Percentiles rank a stretch among this genome's conserved stretches.
These are phyloP conservation scores for Calephelis nemesis DNA, from an alignment of 1,140 invertebrate genomes.

Conservation along the genomic window DNA sequence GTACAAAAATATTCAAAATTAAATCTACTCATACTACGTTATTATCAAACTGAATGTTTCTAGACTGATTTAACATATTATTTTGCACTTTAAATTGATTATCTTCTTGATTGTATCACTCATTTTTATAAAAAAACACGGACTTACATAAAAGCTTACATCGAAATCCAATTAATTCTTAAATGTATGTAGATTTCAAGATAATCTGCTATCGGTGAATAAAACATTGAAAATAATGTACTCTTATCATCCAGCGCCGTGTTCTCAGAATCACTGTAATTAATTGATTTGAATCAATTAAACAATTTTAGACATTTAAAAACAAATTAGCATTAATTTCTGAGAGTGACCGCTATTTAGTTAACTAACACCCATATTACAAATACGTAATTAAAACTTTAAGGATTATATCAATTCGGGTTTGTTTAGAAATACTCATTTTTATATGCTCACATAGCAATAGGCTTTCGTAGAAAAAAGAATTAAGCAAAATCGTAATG, in stretches of 20 bases:
- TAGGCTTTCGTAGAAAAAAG: no score
- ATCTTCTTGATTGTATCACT: constrained; percentile 13
- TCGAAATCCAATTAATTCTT: constrained; percentile 15
- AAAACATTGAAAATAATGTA: constrained; percentile 11
- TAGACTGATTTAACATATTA: background rate
- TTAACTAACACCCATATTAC: no score
- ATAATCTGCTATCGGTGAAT: background rate
- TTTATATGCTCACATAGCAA: no score
- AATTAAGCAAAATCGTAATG: no score
- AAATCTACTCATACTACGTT: no score
- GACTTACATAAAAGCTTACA: constrained; percentile 23
- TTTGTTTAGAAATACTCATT: no score
- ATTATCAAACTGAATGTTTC: background rate
- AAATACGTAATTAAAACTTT: no score
- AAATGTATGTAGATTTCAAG: constrained; percentile 17
- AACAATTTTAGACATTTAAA: background rate
- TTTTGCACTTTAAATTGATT: constrained; percentile 11
- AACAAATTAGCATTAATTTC: no score
- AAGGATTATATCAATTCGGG: no score
- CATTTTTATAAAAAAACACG: constrained; percentile 17
- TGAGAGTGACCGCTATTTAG: no score
- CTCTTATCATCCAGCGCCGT: background rate
- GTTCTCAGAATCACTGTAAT: background rate
- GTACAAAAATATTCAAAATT: no score
- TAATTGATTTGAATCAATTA: constrained; percentile 3